Conservation (phyloP, 2,113 vertebrate genomes). For the Lasiurus borealis region DNA sequence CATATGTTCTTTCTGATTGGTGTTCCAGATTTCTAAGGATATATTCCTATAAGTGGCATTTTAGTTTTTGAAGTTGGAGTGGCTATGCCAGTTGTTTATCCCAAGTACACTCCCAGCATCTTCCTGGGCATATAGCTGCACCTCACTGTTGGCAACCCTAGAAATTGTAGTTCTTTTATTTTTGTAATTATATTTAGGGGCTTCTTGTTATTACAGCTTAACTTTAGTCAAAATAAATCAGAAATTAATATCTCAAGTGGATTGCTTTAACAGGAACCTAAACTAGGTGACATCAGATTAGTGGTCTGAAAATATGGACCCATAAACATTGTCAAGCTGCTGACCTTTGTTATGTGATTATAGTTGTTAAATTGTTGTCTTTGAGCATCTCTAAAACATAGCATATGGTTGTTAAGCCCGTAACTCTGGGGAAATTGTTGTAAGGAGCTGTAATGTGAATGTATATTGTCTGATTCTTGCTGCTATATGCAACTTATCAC, state of each 20-base stretch:
- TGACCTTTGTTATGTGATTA: neutral
- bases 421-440: neutral
- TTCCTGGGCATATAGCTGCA: neutral
- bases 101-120: neutral
- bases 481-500: neutral
- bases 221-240: neutral
- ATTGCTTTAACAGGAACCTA: neutral
- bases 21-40: too few species aligned
- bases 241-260: neutral
- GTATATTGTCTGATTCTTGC: neutral
- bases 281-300: neutral
- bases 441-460: neutral
- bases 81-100: neutral
- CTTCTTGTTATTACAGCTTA: neutral
- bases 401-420: accelerated
- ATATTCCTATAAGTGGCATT: neutral
- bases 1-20: too few species aligned
- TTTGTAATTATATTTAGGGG: neutral
- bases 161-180: neutral
- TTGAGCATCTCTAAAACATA: neutral
- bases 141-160: neutral
- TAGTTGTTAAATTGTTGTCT: neutral
- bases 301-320: neutral
- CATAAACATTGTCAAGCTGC: neutral
- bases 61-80: neutral